phyloP scores from a whole-genome alignment of 2,113 vertebrate species.

The Oxyruncus cristatus region DNA sequence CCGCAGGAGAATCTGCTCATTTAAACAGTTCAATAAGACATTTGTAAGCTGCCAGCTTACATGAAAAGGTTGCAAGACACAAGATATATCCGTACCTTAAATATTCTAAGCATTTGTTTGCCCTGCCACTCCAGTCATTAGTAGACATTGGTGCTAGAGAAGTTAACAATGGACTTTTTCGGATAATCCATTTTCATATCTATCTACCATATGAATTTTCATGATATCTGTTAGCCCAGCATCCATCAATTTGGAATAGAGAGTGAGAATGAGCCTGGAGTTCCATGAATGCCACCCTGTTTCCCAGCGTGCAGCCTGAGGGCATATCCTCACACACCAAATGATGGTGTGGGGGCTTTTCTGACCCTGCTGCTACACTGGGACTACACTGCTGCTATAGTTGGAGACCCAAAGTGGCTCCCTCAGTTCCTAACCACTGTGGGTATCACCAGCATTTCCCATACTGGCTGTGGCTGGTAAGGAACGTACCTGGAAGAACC shows the following conservation, averaged over 20 bases:
- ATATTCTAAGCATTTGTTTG: background rate
- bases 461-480: background rate
- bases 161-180: background rate
- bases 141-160: background rate
- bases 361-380: accelerated
- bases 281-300: background rate
- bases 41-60: background rate
- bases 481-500: background rate
- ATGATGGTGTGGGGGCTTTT: background rate
- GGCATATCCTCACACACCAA: background rate
- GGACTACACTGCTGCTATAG: too few species aligned
- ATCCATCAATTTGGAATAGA: background rate
- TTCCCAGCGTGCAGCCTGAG: background rate
- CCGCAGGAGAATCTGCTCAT: background rate
- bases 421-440: background rate
- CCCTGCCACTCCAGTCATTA: background rate
- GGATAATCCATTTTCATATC: background rate
- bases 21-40: conserved; percentile 4
- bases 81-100: background rate
- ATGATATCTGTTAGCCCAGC: background rate
- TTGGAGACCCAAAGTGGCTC: background rate
- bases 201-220: background rate
- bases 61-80: background rate
- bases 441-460: background rate
- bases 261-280: background rate